Evolutionary conservation across 2,797 vertebrate species (phyloP), one percentile per base, ranked within the genome.

Genomic region (Distichodus sexfasciatus): DNA sequence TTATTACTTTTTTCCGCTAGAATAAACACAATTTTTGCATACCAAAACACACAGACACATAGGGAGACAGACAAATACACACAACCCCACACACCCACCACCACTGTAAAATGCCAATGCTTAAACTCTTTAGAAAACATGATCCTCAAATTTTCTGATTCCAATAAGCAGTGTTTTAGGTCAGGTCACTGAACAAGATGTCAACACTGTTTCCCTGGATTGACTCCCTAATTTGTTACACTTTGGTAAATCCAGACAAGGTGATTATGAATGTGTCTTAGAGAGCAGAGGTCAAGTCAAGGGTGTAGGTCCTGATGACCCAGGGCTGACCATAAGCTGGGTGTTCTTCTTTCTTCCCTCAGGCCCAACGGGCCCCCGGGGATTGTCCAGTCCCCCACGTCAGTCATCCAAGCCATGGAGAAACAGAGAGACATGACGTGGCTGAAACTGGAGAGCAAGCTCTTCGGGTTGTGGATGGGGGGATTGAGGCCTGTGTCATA

Each of bases 361-460:
- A 68, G 66, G 66, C 69, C 69, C 66, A 82, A 78, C 48, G n/a
- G 69, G 78, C 68, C 81, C 80, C 84, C 0, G 17, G 70, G 69
- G 83, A 83, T 72, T 66, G 29, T 19, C 78, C 87, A 87, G 84
- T 74, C 85, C 72, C 77, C 76, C 74, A 55, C 62, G 84, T 89
- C 89, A 84, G 79, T 89, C 88, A 87, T 74, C 79, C 66, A 35
- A 29, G 63, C 31, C 51, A 19, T 15, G 74, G 66, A 66, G 72
- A 58, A 31, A 41, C 60, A 62, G 48, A 55, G 43, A 73, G 50
- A 58, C 43, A 7, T 69, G 62, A 62, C 44, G 15, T 44, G 44
- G 48, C 29, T 69, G 74, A 75, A 82, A 82, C 71, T 66, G 26
- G 69, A 79, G 66, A 81, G 29, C 58, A 38, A 38, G 60, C 63